Evolutionary conservation across 2,113 vertebrate species (phyloP), one percentile per base, ranked within the genome.

Genomic region (Rhodinocichla rosea): DNA sequence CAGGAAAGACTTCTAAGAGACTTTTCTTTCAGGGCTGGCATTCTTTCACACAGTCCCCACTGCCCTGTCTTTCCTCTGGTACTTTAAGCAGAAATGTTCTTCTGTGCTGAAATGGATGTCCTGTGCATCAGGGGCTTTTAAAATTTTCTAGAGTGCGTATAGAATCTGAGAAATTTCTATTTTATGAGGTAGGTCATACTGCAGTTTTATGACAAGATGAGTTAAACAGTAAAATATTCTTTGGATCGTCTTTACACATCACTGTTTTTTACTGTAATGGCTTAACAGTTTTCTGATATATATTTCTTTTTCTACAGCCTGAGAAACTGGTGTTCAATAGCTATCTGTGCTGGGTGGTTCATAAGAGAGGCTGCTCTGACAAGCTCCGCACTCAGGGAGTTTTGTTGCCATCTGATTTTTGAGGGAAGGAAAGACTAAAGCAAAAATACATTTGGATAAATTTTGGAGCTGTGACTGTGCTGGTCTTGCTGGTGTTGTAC

Each of bases 171-270:
- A 92, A 91, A 85, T 87, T 57, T 76, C 20, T 68, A 5, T 81
- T 94, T 94, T 82, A 79, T 90, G 74, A 67, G 33, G 64, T 57
- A 53, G 10, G 20, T 65, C 37, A n/a, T 79, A 49, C 35, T 87
- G 40, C 23, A 45, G 49, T 75, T 92, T 94, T 89, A 94, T 73
- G 62, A 50, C 53, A 81, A 87, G 60, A 78, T 64, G 87, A 85
- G 57, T 87, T 83, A 82, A 95, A 57, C 50, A 53, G 70, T 85
- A 62, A 95, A 87, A 84, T 94, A 73, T 47, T 77, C 47, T 81
- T 92, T 83, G 69, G 40, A 79, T 81, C 8, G 0, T 94, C 81
- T 91, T 89, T 84, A 75, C 40, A 75, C 44, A 21, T 86, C 28
- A 15, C 20, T 56, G 11, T 32, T 82, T 90, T 94, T 95, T 92